Evolutionary conservation across 2,888 invertebrate species (phyloP).

Genomic region (Elegia similella): DNA sequence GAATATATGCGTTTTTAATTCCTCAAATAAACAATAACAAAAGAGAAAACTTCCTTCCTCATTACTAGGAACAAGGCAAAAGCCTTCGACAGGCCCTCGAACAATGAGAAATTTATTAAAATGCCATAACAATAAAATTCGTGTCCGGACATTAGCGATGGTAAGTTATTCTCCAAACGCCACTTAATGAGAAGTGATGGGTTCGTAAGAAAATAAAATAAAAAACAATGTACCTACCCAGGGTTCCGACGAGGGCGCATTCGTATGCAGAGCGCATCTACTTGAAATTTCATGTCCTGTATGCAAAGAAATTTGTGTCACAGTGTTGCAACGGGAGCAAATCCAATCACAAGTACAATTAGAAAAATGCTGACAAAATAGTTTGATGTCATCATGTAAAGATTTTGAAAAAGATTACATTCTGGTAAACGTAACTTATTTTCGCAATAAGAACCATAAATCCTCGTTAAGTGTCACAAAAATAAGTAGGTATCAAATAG

Average conservation of each 20-base stretch:
- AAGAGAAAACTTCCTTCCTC: slow-evolving; percentile 67
- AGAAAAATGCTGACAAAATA: no score
- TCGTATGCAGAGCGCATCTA: slow-evolving; percentile 68
- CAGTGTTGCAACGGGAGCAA: slow-evolving; percentile 46
- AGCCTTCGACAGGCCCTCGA: slow-evolving; percentile 56
- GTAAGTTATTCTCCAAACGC: slow-evolving; percentile 80
- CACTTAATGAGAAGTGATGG: slow-evolving; percentile 82
- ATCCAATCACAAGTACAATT: slow-evolving; percentile 25
- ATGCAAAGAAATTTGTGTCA: slow-evolving; percentile 65
- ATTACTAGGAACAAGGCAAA: slow-evolving; percentile 55
- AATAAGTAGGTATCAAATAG: no score
- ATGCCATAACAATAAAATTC: slow-evolving; percentile 81
- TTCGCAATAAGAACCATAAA: no score
- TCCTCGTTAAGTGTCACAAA: no score
- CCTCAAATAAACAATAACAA: slow-evolving; percentile 50
- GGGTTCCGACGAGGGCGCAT: slow-evolving; percentile 58
- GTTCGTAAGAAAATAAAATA: slow-evolving; percentile 78
- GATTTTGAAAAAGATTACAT: no score
- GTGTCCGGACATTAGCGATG: slow-evolving; percentile 79
- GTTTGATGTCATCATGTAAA: no score
- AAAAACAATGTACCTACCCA: slow-evolving; percentile 68
- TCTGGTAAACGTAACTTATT: no score
- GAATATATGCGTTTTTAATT: slow-evolving; percentile 9
- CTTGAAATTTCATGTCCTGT: slow-evolving; percentile 73
- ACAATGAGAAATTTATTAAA: slow-evolving; percentile 79